Evolutionary conservation across 2,113 vertebrate genomes (phyloP).

Genomic region (Pipa parva): DNA sequence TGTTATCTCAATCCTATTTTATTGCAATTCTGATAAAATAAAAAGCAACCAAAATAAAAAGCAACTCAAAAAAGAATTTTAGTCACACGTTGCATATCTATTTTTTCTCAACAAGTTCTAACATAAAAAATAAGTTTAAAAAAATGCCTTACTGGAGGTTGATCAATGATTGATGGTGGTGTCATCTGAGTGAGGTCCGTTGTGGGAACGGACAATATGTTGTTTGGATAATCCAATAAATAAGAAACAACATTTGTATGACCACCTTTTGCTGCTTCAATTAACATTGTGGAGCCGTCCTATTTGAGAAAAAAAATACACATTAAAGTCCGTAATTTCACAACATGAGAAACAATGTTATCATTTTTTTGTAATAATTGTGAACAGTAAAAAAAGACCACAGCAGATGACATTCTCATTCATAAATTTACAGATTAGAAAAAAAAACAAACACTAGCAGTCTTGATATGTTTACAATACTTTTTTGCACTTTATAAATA

Average conservation of each 20-base stretch:
- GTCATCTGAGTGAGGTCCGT: slow-evolving; percentile 91
- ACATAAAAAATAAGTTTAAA: too few relatives aligned
- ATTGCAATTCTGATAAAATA: too few relatives aligned
- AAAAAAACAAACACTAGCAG: too few relatives aligned
- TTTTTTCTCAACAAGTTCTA: too few relatives aligned
- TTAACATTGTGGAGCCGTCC: slow-evolving; percentile 98
- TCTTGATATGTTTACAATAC: too few relatives aligned
- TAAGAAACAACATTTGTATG: slow-evolving; percentile 98
- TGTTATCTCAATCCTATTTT: too few relatives aligned
- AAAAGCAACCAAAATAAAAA: not conserved
- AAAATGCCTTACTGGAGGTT: slow-evolving; percentile 82
- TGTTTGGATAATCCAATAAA: slow-evolving; percentile 97
- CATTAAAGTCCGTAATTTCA: slow-evolving; percentile 31
- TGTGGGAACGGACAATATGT: slow-evolving; percentile 85
- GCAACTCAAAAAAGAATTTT: slow-evolving; percentile 56
- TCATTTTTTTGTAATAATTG: too few relatives aligned
- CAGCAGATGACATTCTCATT: too few relatives aligned
- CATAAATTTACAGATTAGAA: too few relatives aligned
- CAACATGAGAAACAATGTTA: not conserved
- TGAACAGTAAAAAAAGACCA: not conserved
- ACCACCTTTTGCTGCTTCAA: slow-evolving; percentile 97
- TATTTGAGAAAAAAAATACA: slow-evolving; percentile 52
- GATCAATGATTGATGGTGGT: slow-evolving; percentile 91
- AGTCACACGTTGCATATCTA: too few relatives aligned
- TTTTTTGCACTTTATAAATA: too few relatives aligned